A percentile compares a stretch with the other conserved stretches of the same genome.
These are phyloP conservation scores for Chrysomela aeneicollis DNA, from an alignment of 2,888 invertebrate species.

Conservation along the genomic window DNA sequence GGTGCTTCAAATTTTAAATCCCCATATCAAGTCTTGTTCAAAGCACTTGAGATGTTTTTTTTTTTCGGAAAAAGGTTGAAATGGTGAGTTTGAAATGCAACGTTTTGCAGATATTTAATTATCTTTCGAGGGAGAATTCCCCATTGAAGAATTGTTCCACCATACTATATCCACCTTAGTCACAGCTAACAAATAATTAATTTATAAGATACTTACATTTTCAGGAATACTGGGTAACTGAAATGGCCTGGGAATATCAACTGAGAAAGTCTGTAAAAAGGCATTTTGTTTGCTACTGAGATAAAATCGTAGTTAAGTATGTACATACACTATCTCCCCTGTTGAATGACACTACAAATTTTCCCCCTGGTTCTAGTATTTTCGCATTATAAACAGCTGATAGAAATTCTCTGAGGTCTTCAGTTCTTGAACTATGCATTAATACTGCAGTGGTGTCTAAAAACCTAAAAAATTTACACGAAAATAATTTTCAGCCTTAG, in stretches of 20 bases:
- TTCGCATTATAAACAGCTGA: slow-evolving; percentile 72
- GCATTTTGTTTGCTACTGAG: background rate
- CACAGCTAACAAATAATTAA: too few relatives aligned
- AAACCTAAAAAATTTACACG: slow-evolving; percentile 68
- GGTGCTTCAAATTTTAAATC: too few relatives aligned
- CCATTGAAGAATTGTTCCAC: too few relatives aligned
- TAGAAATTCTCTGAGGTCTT: slow-evolving; percentile 70
- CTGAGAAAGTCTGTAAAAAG: slow-evolving; percentile 76
- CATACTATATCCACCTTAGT: too few relatives aligned
- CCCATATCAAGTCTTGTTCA: too few relatives aligned
- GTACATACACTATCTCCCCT: slow-evolving; percentile 67
- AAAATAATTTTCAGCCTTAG: too few relatives aligned
- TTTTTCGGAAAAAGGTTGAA: too few relatives aligned
- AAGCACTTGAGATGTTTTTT: too few relatives aligned
- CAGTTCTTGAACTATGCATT: slow-evolving; percentile 68
- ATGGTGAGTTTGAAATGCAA: too few relatives aligned
- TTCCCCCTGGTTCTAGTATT: slow-evolving; percentile 74
- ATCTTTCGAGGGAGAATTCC: too few relatives aligned
- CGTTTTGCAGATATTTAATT: too few relatives aligned
- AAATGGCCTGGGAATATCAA: slow-evolving; percentile 80
- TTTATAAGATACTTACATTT: slow-evolving; percentile 79
- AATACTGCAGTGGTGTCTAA: slow-evolving; percentile 84
- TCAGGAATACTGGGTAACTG: slow-evolving; percentile 94
- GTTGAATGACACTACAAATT: slow-evolving; percentile 69
- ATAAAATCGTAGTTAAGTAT: too few relatives aligned